Evolutionary conservation across 2,888 invertebrate species (phyloP).

Genomic region (Drosophila pullipes): DNA sequence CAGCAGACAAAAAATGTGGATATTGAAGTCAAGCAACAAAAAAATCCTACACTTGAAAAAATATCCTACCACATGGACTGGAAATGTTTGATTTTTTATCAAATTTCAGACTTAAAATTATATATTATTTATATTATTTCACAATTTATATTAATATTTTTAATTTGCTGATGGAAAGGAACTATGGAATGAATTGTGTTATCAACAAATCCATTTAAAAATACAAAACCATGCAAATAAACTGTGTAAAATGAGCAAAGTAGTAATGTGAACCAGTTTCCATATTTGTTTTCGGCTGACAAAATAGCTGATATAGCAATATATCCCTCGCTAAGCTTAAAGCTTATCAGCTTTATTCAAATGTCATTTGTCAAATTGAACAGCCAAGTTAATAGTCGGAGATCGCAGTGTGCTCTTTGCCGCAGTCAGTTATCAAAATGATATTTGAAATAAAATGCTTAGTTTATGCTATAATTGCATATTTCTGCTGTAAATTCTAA

Average conservation of each 20-base stretch:
- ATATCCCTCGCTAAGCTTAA: neutral
- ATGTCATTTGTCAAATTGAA: neutral
- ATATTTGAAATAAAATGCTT: conserved; percentile 55
- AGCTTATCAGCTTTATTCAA: neutral
- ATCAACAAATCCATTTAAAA: neutral
- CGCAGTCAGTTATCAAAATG: conserved; percentile 26
- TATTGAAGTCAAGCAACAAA: conserved; percentile 9
- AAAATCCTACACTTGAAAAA: conserved; percentile 14
- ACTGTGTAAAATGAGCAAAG: too few relatives aligned
- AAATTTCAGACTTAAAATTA: neutral
- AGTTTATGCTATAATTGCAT: conserved; percentile 78
- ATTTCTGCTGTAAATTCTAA: conserved; percentile 63
- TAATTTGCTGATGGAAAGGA: neutral
- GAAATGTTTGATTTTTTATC: neutral
- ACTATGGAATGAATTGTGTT: neutral
- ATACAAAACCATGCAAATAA: too few relatives aligned
- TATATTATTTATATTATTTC: neutral
- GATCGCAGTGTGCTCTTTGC: conserved; percentile 22
- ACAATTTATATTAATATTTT: neutral
- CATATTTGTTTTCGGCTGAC: neutral
- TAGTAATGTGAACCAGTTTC: too few relatives aligned
- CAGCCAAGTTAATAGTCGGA: neutral
- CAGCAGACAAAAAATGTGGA: neutral
- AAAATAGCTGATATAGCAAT: neutral
- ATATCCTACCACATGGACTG: neutral